These are phyloP conservation scores for Heteromyza rotundicornis DNA, from an alignment of 2,888 invertebrate species.

Conservation along the genomic window DNA sequence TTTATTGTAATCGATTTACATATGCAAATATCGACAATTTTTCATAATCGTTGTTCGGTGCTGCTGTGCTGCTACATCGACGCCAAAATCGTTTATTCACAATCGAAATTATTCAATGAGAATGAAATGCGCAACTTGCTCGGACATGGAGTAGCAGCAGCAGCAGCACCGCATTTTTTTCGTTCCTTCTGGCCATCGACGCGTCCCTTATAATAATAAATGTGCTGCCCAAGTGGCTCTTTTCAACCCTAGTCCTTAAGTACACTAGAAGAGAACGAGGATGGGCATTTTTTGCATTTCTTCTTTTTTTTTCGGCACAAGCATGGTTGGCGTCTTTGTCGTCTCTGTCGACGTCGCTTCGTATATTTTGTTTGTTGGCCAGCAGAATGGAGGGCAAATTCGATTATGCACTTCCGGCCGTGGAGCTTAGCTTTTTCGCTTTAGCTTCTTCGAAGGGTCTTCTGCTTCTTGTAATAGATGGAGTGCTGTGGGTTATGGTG, in stretches of 20 bases:
- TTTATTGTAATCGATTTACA: conserved; percentile 61
- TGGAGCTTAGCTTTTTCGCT: conserved; percentile 10
- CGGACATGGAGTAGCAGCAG: not conserved
- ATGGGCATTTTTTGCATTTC: too few relatives aligned
- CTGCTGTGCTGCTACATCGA: conserved; percentile 1
- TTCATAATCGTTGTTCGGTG: conserved; percentile 52
- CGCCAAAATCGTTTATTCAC: conserved; percentile 42
- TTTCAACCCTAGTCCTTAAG: too few relatives aligned
- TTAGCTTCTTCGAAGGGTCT: conserved; percentile 31
- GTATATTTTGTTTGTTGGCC: conserved; percentile 29
- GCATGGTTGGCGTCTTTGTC: too few relatives aligned
- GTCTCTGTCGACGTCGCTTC: too few relatives aligned
- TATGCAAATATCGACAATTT: conserved; percentile 61
- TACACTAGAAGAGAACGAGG: too few relatives aligned
- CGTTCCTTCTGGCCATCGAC: too few relatives aligned
- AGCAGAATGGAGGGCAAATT: conserved; percentile 38
- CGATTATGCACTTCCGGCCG: conserved; percentile 41
- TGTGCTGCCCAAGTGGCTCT: not conserved
- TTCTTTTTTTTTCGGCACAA: too few relatives aligned
- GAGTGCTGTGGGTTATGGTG: conserved; percentile 3
- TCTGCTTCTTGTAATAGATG: conserved; percentile 14
- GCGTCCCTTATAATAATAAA: too few relatives aligned
- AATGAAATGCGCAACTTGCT: conserved; percentile 33
- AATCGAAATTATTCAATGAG: conserved; percentile 61
- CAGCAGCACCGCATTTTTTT: not conserved